Evolutionary conservation across 2,888 invertebrate species (phyloP), one percentile per base, ranked within the genome.

Genomic region (Phanerotoma sp.): DNA sequence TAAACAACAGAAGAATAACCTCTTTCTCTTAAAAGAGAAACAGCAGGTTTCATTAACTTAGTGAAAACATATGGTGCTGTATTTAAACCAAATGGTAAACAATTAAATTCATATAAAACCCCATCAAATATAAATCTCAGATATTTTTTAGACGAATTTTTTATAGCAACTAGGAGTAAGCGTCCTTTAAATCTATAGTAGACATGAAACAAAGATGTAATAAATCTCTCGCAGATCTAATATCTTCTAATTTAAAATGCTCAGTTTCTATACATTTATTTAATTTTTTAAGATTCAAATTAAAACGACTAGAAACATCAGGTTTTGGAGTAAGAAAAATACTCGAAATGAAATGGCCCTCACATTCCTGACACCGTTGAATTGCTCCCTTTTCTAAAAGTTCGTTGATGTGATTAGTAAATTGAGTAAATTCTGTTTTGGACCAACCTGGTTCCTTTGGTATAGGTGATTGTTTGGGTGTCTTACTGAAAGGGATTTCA

Each of bases 161-260:
- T 5, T 47, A 33, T 41, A 58, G 7, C 11, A 20, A 35, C 11
- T 58, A 50, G n/a, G n/a, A n/a, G 33, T 56, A 51, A 21, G 51
- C 56, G 15, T 42, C 51, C 10, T 47, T 62, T 50, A 37, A 30
- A 48, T 44, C 53, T n/a, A 57, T 57, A 13, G 46, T 21, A 4
- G 46, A 41, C 47, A 53, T 46, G 30, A 49, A 56, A 32, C 40
- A 49, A 51, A 1, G 45, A 13, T 9, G 11, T 62, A 33, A 40
- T 25, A 47, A 47, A 7, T 30, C 20, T n/a, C 44, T 47, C 4
- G 58, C 63, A 5, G 62, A 60, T 50, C 61, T 58, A 38, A 56
- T 57, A 48, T 67, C 66, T 37, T 68, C 65, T 37, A 66, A 54
- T 52, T 68, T 62, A 53, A 68, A 68, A 59, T 66, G 66, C 37